Conservation (phyloP, 1,140 invertebrate genomes). For the Heliconius melpomene region DNA sequence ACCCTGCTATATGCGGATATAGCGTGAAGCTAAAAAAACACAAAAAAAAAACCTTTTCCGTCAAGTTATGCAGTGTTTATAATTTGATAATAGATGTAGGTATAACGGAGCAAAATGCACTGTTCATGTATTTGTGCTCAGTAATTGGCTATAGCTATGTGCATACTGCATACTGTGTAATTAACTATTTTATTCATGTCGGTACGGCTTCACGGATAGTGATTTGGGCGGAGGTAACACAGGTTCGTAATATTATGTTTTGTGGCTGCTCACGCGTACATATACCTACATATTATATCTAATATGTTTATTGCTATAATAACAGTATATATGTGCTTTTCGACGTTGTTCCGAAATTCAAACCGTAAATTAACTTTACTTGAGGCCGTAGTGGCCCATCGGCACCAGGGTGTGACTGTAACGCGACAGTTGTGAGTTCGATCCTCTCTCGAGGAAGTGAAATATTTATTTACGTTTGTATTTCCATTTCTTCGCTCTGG, state of each 20-base stretch:
- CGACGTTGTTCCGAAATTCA: too few species aligned
- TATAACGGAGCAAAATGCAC: slow-evolving; percentile 24
- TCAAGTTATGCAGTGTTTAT: slow-evolving; percentile 14
- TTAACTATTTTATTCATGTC: slow-evolving; percentile 38
- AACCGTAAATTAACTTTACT: background rate
- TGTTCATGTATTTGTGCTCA: slow-evolving; percentile 10
- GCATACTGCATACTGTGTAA: slow-evolving; percentile 26
- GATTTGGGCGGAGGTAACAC: slow-evolving; percentile 44
- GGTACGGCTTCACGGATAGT: slow-evolving; percentile 43
- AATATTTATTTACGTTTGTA: too few species aligned
- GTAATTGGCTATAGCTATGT: slow-evolving; percentile 44
- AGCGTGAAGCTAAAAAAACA: too few species aligned
- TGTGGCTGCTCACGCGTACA: background rate
- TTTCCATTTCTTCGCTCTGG: too few species aligned
- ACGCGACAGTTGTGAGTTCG: too few species aligned
- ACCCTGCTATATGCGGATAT: too few species aligned
- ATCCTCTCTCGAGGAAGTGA: too few species aligned
- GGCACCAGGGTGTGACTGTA: too few species aligned
- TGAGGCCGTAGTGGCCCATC: background rate
- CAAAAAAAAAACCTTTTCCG: background rate
- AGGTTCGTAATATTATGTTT: background rate
- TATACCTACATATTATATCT: background rate
- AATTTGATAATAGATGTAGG: slow-evolving; percentile 6
- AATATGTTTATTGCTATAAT: background rate
- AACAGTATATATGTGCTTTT: too few species aligned